These are phyloP conservation scores for Remorina albescens DNA, from an alignment of 2,797 vertebrate species.

Conservation along the genomic window DNA sequence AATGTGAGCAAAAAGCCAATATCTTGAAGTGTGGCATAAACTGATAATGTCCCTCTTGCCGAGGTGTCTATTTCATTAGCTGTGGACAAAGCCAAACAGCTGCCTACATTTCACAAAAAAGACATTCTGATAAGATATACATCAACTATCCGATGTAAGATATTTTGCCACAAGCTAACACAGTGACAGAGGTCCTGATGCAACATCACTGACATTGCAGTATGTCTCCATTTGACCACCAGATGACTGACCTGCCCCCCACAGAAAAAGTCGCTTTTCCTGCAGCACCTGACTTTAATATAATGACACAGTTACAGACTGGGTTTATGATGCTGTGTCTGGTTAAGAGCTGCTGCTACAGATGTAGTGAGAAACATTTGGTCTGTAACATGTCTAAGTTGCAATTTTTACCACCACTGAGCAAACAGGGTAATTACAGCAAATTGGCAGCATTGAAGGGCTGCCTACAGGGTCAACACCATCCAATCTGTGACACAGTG, in stretches of 20 bases:
- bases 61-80: constrained; percentile 36
- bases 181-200: constrained; percentile 16
- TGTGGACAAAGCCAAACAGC: constrained; percentile 43
- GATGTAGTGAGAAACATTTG: constrained; percentile 9
- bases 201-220: constrained; percentile 10
- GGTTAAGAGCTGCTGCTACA: constrained; percentile 20
- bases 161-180: constrained; percentile 14
- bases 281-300: constrained; percentile 32
- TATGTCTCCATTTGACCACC: constrained; percentile 38
- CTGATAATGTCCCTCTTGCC: constrained; percentile 35
- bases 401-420: constrained; percentile 48
- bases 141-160: constrained; percentile 6
- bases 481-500: constrained; percentile 45
- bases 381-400: constrained; percentile 45
- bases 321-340: constrained; percentile 21
- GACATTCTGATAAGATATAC: constrained; percentile 9
- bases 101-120: constrained; percentile 29
- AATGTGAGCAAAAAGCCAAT: constrained; percentile 33
- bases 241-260: constrained; percentile 23
- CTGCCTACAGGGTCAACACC: constrained; percentile 38
- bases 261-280: constrained; percentile 24
- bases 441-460: constrained; percentile 48
- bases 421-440: constrained; percentile 53
- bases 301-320: constrained; percentile 23
- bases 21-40: constrained; percentile 45